These are phyloP conservation scores for Hartigia nigra DNA, from an alignment of 2,888 invertebrate species.

Conservation along the genomic window DNA sequence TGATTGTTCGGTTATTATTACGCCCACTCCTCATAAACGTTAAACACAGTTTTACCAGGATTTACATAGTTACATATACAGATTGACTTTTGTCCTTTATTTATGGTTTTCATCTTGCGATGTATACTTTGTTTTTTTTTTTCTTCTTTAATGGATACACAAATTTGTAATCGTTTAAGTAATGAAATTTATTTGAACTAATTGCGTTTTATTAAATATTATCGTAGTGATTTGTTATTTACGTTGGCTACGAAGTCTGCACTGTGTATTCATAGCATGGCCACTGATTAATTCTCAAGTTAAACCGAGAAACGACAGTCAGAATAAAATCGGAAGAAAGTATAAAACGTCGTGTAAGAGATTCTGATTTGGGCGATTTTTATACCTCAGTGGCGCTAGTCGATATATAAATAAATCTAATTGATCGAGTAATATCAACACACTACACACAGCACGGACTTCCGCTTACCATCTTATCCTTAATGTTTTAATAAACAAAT, in stretches of 20 bases:
- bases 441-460: neutral
- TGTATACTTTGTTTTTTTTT: conserved; percentile 9
- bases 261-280: neutral
- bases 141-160: conserved; percentile 16
- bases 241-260: neutral
- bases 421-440: neutral
- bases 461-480: conserved; percentile 6
- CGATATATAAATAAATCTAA: neutral
- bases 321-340: neutral
- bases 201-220: conserved; percentile 16
- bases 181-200: conserved; percentile 7
- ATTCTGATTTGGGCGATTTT: neutral
- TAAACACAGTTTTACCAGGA: conserved; percentile 8
- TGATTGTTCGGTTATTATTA: conserved; percentile 18
- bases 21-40: conserved; percentile 14
- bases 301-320: neutral
- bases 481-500: conserved; percentile 16
- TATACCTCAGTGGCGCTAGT: neutral
- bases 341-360: neutral
- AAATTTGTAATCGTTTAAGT: conserved; percentile 12
- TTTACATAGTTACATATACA: neutral
- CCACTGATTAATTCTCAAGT: no score
- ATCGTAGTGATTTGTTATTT: conserved; percentile 9
- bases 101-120: neutral
- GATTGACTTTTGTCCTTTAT: neutral